Evolutionary conservation across 2,888 invertebrate species (phyloP), one percentile per base, ranked within the genome.

Genomic region (Heteromyza rotundicornis): DNA sequence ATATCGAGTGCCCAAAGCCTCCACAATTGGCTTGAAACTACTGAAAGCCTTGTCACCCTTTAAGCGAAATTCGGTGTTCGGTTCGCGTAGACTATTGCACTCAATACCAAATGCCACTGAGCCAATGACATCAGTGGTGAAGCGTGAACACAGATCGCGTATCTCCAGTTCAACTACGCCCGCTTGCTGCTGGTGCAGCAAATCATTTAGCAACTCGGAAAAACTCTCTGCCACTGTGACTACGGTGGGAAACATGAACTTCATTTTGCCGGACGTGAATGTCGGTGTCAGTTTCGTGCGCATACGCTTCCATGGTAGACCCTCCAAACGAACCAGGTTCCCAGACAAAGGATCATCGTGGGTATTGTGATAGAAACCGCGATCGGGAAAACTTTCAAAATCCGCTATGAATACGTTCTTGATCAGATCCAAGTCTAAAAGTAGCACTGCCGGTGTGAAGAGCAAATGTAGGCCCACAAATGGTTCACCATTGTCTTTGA

Each of bases 191-290:
- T 47, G 47, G 5, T 67, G 69, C 0, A 69, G 51, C 23, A 62
- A 8, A 0, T 72, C 69, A 1, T 36, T 35, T 16, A 70, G 66
- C 0, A 68, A 65, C 7, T 60, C 19, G 0, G 63, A 67, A 14
- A 79, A 62, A 3, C 69, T 67, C 16, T 47, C 32, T 3, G 68
- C 76, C 16, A 80, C 67, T 0, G 52, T 61, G 0, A 72, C 61
- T 1, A 84, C 70, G 0, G 76, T 75, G 14, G 74, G 65, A 64
- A 82, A 84, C 84, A 86, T 84, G 14, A 68, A 72, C 68, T 83
- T 85, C 77, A 86, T 84, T 69, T 84, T 85, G 19, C 82, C 83
- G 0, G 83, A 77, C 1, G 81, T 83, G 65, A 86, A 86, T 0
- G 84, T 82, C 3, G 85, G 82, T 1, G 82, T 77, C 64, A 86